Evolutionary conservation across 2,113 vertebrate genomes (phyloP), one percentile per base, ranked within the genome.

Genomic region (Charadrius vociferus): DNA sequence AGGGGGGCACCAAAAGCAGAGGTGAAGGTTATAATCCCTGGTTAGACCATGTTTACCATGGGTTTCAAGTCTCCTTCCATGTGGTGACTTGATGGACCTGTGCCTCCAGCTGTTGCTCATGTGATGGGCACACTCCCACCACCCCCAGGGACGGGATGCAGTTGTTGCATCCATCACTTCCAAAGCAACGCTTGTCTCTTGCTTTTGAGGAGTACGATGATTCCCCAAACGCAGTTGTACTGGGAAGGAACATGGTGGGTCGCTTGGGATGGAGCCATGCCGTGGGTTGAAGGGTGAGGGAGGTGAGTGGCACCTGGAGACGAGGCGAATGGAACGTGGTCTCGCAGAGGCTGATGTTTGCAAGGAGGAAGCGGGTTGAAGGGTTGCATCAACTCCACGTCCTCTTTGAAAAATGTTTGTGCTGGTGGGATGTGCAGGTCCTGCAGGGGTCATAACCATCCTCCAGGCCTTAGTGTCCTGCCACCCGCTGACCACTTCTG

Each of bases 141-240:
- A 47, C 67, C 36, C 18, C 8, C 9, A 21, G 14, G 59, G 53
- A 13, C 5, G 19, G 21, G 79, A 29, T 56, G 67, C 18, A 3
- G 32, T 59, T n/a, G 27, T 66, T 55, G 56, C 13, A n/a, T 47
- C 63, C 16, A 3, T 74, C 37, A 3, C 10, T 70, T 47, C 43
- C 68, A 66, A 32, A 81, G 36, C 20, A 19, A 55, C 0, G 0
- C 26, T 47, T 14, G 26, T 20, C 27, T 62, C 58, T 79, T 79
- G 29, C 14, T 53, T 22, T 37, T 58, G 23, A 0, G 2, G 66
- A 16, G 4, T 17, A 8, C 0, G 0, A 21, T 3, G 1, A 12
- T 58, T 27, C 37, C 36, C 21, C 23, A 37, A 26, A 22, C 1
- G 1, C 36, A 9, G 9, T 21, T 27, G 26, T 49, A 8, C 2